Base-by-base conservation (phyloP, 2,888 invertebrate genomes). In the Eulithis testata region DNA sequence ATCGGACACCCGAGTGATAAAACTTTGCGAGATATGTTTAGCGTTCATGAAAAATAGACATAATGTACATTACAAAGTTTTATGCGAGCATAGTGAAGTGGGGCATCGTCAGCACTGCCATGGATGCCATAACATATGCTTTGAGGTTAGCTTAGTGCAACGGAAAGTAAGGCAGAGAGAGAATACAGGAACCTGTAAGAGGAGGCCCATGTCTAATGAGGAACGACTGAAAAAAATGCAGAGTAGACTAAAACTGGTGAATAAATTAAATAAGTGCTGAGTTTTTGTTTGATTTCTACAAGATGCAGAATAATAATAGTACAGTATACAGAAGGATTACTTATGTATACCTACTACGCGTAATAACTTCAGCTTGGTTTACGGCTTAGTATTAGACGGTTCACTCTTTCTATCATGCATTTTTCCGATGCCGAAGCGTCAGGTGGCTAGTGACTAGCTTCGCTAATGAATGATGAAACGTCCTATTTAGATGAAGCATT, bases 201-300 rank as follows among this genome's bases (percentile, higher is more conserved):
- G 67, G 36, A 58, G 51, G 2, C 58, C 56, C 0, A 49, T 73
- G 3, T 67, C 79, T 0, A 86, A 87, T 40, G 67, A 71, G 12
- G 77, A 81, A 0, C 66, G 85, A 0, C 59, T 87, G 54, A 81
- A 79, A 55, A 77, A 73, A 36, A 84, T 87, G 8, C 68, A 73
- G 47, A 70, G 74, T 9, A 68, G 84, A 59, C 73, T 87, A 63
- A 87, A 83, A 72, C 75, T 74, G 71, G 67, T 84, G 66, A 86
- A 79, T 72, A 45, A 56, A 36, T 50, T 64, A 37, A 71, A 70
- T 69, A 73, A 71, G 68, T 63, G 31, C 57, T 71, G 37, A 54
- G 58, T 55, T 56, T 47, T 47, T 52, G 36, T 55, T 63, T 68
- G 40, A 49, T 60, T 54, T 31, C 5, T 11, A 43, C 40, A 40